These are phyloP conservation scores for Gisinianus flammeolus DNA, from an alignment of 2,888 invertebrate genomes.

Conservation along the genomic window DNA sequence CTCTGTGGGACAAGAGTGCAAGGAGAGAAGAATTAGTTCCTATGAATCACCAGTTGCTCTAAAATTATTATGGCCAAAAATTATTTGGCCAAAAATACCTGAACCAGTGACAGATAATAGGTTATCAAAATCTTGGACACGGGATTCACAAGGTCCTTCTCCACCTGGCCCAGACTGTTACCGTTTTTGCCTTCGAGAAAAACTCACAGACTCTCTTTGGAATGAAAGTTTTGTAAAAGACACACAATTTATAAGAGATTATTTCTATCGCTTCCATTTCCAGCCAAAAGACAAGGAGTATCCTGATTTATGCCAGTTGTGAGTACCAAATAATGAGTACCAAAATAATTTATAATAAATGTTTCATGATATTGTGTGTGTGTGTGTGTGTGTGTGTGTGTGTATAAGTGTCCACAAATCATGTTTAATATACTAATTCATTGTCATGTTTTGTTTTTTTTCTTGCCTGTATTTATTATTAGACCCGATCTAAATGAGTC, in stretches of 20 bases:
- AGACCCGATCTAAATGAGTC: conserved; percentile 95
- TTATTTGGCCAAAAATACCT: no score
- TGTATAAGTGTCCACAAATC: no score
- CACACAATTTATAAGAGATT: conserved; percentile 89
- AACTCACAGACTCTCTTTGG: conserved; percentile 83
- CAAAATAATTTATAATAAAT: no score
- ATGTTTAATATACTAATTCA: no score
- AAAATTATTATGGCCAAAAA: conserved; percentile 70
- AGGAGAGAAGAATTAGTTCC: conserved; percentile 84
- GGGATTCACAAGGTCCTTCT: conserved; percentile 27
- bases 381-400: no score
- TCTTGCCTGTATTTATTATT: no score
- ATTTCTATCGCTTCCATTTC: conserved; percentile 86
- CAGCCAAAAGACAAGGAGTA: conserved; percentile 94
- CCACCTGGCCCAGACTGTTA: conserved; percentile 54
- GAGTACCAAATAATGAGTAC: no score
- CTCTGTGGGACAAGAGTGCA: conserved; percentile 86
- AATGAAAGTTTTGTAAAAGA: conserved; percentile 83
- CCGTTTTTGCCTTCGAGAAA: conserved; percentile 86
- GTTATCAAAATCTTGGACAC: not conserved
- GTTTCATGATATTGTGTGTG: no score
- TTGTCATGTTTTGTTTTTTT: no score
- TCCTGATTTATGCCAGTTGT: conserved; percentile 91
- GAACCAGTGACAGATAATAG: not conserved
- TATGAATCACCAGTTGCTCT: conserved; percentile 61